Evolutionary conservation across 2,113 vertebrate genomes (phyloP), one percentile per base, ranked within the genome.

Genomic region (Cinclus cinclus): DNA sequence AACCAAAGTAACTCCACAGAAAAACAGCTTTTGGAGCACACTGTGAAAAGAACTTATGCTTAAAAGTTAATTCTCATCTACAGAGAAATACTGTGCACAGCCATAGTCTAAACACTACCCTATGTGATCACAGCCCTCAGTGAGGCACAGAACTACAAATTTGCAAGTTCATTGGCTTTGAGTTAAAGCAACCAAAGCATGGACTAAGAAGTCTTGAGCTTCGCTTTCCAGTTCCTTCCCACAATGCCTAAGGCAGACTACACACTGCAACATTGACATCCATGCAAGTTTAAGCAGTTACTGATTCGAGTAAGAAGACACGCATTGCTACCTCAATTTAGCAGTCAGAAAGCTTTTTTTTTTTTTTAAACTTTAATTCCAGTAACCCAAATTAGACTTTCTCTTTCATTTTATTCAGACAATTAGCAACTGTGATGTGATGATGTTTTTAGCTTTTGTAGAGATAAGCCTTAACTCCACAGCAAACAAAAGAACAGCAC

Each of bases 401-500:
- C 33, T 49, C 80, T 92, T 79, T 83, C 41, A 33, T 79, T 90
- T 85, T 24, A 87, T 39, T 41, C 89, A 64, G 39, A 53, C 44
- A 11, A 42, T 28, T 59, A 47, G 52, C 39, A 62, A 59, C 33
- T 6, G 13, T 6, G 58, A 70, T 11, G 73, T 3, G 58, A 10
- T 7, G 68, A 73, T 10, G 71, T 2, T 65, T 56, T 87, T 15
- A 8, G 88, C 82, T 75, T 93, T 94, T 92, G 52, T 33, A 31
- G 55, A 47, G 94, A 52, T 96, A 95, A 96, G 91, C 91, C 83
- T 55, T 28, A 75, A 85, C 65, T 44, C 60, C 79, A 14, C 11
- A 6, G 28, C 86, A 69, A 73, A 96, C 96, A 96, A 95, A 95
- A 96, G 93, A 94, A 95, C 15, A 88, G 89, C 96, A 44, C 76